These are phyloP conservation scores for Proisotoma minuta DNA, from an alignment of 2,888 invertebrate genomes.

Conservation along the genomic window DNA sequence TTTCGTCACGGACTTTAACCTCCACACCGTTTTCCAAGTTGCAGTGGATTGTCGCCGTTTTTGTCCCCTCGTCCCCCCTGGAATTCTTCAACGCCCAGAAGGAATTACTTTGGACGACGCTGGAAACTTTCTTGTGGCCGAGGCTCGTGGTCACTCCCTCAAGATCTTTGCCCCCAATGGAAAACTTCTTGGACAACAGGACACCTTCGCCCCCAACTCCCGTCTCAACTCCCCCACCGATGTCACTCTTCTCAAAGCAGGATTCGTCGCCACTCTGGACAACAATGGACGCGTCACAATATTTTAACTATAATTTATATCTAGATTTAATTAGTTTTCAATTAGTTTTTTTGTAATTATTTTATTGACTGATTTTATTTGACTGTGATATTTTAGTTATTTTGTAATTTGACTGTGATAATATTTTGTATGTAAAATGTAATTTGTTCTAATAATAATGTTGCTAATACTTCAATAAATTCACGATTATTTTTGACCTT, in stretches of 20 bases:
- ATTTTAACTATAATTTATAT: too few species aligned
- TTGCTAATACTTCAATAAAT: too few species aligned
- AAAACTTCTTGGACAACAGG: background rate
- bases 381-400: too few species aligned
- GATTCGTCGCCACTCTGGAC: background rate
- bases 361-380: too few species aligned
- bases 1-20: constrained; percentile 6
- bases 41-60: background rate
- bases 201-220: background rate
- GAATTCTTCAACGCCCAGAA: constrained; percentile 17
- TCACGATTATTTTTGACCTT: too few species aligned
- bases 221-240: background rate
- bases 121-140: constrained; percentile 28
- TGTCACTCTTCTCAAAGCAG: background rate
- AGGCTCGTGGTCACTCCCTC: constrained; percentile 14
- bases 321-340: too few species aligned
- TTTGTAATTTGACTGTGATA: too few species aligned
- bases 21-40: background rate
- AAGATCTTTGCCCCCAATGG: constrained; percentile 19
- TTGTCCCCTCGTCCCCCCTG: background rate
- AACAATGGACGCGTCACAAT: background rate
- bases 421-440: too few species aligned
- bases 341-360: too few species aligned
- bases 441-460: too few species aligned
- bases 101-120: constrained; percentile 26